phyloP scores from a whole-genome alignment of 1,140 invertebrate species.

The Brachionus sp. region DNA sequence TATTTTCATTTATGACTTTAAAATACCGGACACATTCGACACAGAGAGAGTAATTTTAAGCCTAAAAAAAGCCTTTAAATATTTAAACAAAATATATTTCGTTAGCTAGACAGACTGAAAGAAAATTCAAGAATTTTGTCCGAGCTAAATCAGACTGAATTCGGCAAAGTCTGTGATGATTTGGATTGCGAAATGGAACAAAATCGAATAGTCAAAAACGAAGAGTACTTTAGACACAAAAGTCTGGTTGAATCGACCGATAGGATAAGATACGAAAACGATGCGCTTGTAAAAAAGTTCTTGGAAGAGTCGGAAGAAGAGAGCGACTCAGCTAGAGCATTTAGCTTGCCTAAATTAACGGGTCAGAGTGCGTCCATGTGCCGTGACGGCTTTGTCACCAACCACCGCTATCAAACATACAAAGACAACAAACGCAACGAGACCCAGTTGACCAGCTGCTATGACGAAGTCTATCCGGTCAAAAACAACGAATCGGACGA shows the following conservation, averaged over 20 bases:
- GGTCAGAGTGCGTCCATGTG: not conserved
- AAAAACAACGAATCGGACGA: slow-evolving; percentile 13
- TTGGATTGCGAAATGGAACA: not conserved
- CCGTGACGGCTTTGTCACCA: slow-evolving; percentile 26
- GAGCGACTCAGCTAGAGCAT: not conserved
- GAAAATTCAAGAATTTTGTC: not conserved
- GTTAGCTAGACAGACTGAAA: not conserved
- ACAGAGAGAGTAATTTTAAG: not conserved
- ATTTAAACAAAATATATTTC: not conserved
- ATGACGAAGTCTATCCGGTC: slow-evolving; percentile 30
- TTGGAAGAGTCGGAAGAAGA: not conserved
- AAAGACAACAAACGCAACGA: slow-evolving; percentile 38
- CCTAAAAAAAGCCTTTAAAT: not conserved
- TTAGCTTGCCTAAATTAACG: not conserved
- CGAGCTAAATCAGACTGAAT: not conserved
- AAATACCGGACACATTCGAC: slow-evolving; percentile 3
- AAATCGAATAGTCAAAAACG: slow-evolving; percentile 10
- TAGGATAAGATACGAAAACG: not conserved
- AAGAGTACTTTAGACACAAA: not conserved
- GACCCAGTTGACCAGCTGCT: slow-evolving; percentile 26
- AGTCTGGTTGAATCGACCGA: not conserved
- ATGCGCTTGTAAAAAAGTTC: not conserved
- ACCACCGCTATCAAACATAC: slow-evolving; percentile 34
- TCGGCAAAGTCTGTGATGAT: not conserved
- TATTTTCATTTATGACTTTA: slow-evolving; percentile 2